Evolutionary conservation across 2,888 invertebrate species (phyloP), one percentile per base, ranked within the genome.

Genomic region (Proisotoma minuta): DNA sequence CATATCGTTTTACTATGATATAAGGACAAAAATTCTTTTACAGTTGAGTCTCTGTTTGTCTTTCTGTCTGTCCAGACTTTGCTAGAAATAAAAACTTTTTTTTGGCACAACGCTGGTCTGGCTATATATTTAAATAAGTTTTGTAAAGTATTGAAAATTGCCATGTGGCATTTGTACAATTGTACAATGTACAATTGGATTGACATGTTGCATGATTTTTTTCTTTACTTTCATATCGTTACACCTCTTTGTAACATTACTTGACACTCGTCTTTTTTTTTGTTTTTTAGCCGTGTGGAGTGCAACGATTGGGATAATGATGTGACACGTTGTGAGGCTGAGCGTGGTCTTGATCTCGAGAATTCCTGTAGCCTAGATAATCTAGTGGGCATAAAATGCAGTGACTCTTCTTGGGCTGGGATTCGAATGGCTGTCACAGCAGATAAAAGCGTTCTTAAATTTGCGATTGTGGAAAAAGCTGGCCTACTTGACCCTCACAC

Each of bases 391-490:
- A 83, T 95, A 39, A 82, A 89, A 68, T 95, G 95, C 76, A 90
- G 91, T 71, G 89, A 89, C 74, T 89, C 90, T 0, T 90, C 91
- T 34, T 97, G 97, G 97, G 93, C 95, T 0, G 97, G 97, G 0
- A 80, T 97, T 0, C 82, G 96, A 71, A 87, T 96, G 72, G 91
- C 95, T 43, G 89, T 92, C 59, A 81, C 93, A 58, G 88, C 96
- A 0, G 90, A 91, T 76, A 82, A 91, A 73, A 87, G 90, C 22
- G 89, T 91, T 75, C 81, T 97, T 66, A 91, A 93, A 76, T 91
- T 87, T 74, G 84, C 94, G 4, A 89, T 88, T 1, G 85, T 97
- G 49, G 93, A 96, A 78, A 87, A 87, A 77, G 94, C 97, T 3
- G 99, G 99, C 0, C 82, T 98, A 0, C 59, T 73, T n/a, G 73